phyloP scores from a whole-genome alignment of 1,140 invertebrate genomes.

The Zaprionus vittiger region DNA sequence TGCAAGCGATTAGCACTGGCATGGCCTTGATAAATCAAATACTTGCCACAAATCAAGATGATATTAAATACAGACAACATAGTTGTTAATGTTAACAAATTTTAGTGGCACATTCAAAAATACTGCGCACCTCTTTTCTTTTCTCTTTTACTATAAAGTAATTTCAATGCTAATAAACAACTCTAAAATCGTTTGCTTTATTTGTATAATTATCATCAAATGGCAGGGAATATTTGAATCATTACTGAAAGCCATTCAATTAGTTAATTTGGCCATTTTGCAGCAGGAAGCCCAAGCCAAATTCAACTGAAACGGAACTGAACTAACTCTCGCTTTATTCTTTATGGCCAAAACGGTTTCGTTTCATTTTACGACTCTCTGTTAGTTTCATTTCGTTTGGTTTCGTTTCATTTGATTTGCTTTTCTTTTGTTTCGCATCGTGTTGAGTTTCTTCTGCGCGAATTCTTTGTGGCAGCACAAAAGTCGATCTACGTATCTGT shows the following conservation, averaged over 20 bases:
- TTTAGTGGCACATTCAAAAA: neutral
- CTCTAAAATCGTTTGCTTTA: neutral
- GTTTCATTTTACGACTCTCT: constrained; percentile 8
- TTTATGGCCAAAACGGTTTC: constrained; percentile 12
- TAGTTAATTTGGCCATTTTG: constrained; percentile 41
- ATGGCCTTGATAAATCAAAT: neutral
- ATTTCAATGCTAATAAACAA: constrained; percentile 2
- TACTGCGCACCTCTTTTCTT: neutral
- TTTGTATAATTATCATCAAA: neutral
- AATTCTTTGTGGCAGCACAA: constrained; percentile 26
- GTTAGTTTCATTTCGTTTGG: neutral
- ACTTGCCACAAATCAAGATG: neutral
- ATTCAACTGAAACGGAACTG: constrained; percentile 10
- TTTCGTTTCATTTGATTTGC: constrained; percentile 9
- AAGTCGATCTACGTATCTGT: constrained; percentile 38
- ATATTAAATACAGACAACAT: neutral
- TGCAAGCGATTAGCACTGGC: neutral
- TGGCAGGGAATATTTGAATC: neutral
- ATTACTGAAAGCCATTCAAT: constrained; percentile 12
- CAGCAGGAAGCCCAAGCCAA: constrained; percentile 57
- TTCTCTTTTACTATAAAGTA: neutral
- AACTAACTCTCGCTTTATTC: constrained; percentile 4
- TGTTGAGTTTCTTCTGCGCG: constrained; percentile 3
- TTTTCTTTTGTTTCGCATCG: constrained; percentile 9
- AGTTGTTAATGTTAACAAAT: neutral